phyloP scores from a whole-genome alignment of 2,888 invertebrate genomes.

The Drosophila kuntzei region DNA sequence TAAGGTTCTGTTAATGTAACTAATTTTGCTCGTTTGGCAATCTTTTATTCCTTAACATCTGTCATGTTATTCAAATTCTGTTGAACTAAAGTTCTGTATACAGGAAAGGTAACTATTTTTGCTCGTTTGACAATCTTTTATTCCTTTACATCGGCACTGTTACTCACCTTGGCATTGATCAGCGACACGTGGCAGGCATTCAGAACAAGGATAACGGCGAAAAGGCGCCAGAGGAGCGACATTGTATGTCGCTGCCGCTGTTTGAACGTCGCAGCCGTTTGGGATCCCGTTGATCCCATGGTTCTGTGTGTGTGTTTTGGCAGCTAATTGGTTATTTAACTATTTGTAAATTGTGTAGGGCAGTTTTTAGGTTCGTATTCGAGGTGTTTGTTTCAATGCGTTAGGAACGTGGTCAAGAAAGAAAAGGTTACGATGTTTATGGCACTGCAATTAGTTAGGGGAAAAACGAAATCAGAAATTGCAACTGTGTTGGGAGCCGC shows the following conservation, averaged over 20 bases:
- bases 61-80: no score
- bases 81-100: no score
- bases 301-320: constrained; percentile 43
- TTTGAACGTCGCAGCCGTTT: constrained; percentile 40
- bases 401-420: constrained; percentile 35
- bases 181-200: constrained; percentile 62
- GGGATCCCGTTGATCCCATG: constrained; percentile 76
- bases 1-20: no score
- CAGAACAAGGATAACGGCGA: constrained; percentile 63
- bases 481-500: constrained; percentile 5
- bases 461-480: constrained; percentile 17
- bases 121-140: background rate
- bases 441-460: constrained; percentile 56
- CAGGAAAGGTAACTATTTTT: no score
- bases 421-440: constrained; percentile 59
- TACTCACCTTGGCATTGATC: constrained; percentile 73
- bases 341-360: constrained; percentile 33
- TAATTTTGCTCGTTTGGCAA: no score
- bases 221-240: constrained; percentile 69
- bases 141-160: background rate
- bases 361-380: constrained; percentile 62
- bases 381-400: constrained; percentile 47
- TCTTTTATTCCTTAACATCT: no score
- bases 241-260: constrained; percentile 45
- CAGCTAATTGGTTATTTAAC: constrained; percentile 58